Conservation (phyloP, 2,113 vertebrate species). For the Tympanuchus pallidicinctus region DNA sequence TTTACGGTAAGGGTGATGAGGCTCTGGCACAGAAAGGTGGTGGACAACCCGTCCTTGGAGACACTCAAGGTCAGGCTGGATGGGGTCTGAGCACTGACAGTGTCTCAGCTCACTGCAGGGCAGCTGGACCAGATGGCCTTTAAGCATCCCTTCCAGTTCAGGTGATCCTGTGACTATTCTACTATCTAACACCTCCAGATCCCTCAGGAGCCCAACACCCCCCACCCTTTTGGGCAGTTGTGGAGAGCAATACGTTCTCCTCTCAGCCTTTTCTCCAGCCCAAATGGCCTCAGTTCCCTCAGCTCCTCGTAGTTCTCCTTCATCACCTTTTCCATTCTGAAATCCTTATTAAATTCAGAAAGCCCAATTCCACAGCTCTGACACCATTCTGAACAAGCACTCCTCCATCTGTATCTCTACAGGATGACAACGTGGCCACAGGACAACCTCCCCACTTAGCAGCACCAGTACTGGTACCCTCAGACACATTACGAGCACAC, state of each 20-base stretch:
- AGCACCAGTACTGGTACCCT: rapidly evolving
- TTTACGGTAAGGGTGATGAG: too few species aligned
- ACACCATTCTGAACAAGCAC: not conserved
- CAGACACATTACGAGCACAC: not conserved
- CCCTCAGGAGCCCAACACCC: too few species aligned
- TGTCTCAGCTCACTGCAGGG: too few species aligned
- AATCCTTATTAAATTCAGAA: not conserved
- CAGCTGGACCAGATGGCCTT: too few species aligned
- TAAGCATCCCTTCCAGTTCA: too few species aligned
- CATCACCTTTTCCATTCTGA: not conserved
- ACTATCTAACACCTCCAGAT: too few species aligned
- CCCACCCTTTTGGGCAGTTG: not conserved
- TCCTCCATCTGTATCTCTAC: rapidly evolving
- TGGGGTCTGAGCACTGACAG: too few species aligned
- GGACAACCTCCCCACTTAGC: rapidly evolving
- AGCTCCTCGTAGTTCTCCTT: not conserved
- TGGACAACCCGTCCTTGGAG: too few species aligned
- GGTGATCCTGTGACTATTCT: too few species aligned
- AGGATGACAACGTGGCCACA: rapidly evolving
- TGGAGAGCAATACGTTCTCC: not conserved
- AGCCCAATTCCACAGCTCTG: not conserved
- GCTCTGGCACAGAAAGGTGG: too few species aligned
- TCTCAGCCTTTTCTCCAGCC: not conserved
- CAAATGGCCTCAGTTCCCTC: not conserved
- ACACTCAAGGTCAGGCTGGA: too few species aligned